Evolutionary conservation across 2,797 vertebrate genomes (phyloP).

Genomic region (Urosaurus nigricauda): DNA sequence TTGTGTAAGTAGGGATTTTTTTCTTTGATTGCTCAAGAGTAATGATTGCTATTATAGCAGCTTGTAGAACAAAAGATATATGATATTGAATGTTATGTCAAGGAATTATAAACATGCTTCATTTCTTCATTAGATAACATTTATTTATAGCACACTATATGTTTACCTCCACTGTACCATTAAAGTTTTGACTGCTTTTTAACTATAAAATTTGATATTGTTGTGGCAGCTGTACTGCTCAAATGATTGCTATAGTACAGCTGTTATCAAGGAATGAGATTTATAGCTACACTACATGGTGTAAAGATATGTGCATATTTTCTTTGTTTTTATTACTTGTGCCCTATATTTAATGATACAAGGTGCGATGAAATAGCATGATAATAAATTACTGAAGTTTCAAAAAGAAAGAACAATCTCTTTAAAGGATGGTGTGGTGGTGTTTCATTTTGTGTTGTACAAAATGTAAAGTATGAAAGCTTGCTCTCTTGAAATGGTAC

Average conservation of each 20-base stretch:
- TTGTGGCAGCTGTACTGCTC: constrained; percentile 82
- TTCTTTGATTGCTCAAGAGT: constrained; percentile 62
- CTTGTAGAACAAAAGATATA: constrained; percentile 75
- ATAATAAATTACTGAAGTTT: constrained; percentile 74
- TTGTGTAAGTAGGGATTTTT: constrained; percentile 70
- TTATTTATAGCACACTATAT: constrained; percentile 83
- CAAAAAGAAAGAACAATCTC: constrained; percentile 49
- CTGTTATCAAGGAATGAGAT: constrained; percentile 82
- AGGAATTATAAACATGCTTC: constrained; percentile 81
- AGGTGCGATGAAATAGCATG: constrained; percentile 82
- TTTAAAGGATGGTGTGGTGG: constrained; percentile 8
- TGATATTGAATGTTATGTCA: constrained; percentile 72
- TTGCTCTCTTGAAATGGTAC: not conserved
- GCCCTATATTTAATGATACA: constrained; percentile 81
- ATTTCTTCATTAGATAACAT: constrained; percentile 84
- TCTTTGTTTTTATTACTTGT: constrained; percentile 80
- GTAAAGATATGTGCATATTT: constrained; percentile 84
- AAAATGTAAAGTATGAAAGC: constrained; percentile 15
- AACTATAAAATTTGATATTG: constrained; percentile 85
- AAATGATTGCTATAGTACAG: constrained; percentile 81
- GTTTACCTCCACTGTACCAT: constrained; percentile 81
- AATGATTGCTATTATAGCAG: constrained; percentile 78
- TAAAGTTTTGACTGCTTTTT: constrained; percentile 85
- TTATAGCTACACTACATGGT: constrained; percentile 77
- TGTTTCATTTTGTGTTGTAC: constrained; percentile 58